A percentile compares a stretch with the other conserved stretches of the same genome.
Evolutionary conservation across 2,113 vertebrate species (phyloP).

Genomic region (Xenopus tropicalis): UCB_Xtro_10.0 CM004447.2:119827501-119828000

Average conservation of each 20-base stretch:
- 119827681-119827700: neutral
- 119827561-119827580: slow-evolving; percentile 23
- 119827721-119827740: slow-evolving; percentile 17
- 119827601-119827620: slow-evolving; percentile 31
- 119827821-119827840: neutral
- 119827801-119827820: slow-evolving; percentile 18
- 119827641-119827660: slow-evolving; percentile 34
- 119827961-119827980: neutral
- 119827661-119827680: slow-evolving; percentile 5
- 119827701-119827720: slow-evolving; percentile 19
- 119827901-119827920: slow-evolving; percentile 20
- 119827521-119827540: neutral
- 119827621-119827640: slow-evolving; percentile 35
- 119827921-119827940: slow-evolving; percentile 27
- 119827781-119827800: slow-evolving; percentile 8
- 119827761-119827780: slow-evolving; percentile 22
- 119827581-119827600: neutral
- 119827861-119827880: slow-evolving; percentile 13
- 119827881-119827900: slow-evolving; percentile 30
- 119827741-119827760: slow-evolving; percentile 25
- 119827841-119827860: too few species aligned
- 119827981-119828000: neutral
- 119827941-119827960: neutral
- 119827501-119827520: too few species aligned
- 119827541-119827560: slow-evolving; percentile 1